These are phyloP conservation scores for Falco naumanni DNA, from an alignment of 2,797 vertebrate species.

Conservation along the genomic window DNA sequence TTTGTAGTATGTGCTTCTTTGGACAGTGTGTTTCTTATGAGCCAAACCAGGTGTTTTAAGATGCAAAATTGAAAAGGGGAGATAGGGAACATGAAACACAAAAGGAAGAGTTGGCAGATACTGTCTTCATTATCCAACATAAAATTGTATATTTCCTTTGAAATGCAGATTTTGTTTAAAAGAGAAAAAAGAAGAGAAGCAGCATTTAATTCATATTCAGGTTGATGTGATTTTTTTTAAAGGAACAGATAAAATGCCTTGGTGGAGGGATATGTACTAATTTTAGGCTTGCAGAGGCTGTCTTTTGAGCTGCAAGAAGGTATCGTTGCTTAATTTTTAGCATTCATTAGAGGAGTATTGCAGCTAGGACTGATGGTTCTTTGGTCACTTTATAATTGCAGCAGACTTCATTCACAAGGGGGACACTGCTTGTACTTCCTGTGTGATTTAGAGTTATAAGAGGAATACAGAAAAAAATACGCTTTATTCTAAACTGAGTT, in stretches of 20 bases:
- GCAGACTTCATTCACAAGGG: background rate
- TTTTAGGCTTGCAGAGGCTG: background rate
- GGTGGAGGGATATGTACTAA: background rate
- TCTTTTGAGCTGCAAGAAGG: background rate
- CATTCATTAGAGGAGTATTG: background rate
- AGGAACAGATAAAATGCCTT: background rate
- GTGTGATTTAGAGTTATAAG: background rate
- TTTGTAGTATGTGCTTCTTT: background rate
- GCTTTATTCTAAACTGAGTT: background rate
- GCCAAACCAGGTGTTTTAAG: background rate
- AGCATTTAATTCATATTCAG: background rate
- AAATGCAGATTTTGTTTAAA: slow-evolving; percentile 56
- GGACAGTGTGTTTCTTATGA: background rate
- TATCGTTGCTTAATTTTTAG: background rate
- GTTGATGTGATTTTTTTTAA: background rate
- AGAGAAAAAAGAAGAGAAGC: background rate
- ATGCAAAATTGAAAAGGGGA: background rate
- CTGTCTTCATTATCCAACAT: background rate
- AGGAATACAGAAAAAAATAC: background rate
- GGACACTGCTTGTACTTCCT: background rate
- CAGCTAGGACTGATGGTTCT: background rate
- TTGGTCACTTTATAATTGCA: background rate
- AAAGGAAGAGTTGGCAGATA: slow-evolving; percentile 14
- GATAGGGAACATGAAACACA: background rate
- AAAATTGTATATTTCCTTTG: slow-evolving; percentile 35